These are phyloP conservation scores for Chrysomallon squamiferum DNA, from an alignment of 1,140 invertebrate species.

Conservation along the genomic window DNA sequence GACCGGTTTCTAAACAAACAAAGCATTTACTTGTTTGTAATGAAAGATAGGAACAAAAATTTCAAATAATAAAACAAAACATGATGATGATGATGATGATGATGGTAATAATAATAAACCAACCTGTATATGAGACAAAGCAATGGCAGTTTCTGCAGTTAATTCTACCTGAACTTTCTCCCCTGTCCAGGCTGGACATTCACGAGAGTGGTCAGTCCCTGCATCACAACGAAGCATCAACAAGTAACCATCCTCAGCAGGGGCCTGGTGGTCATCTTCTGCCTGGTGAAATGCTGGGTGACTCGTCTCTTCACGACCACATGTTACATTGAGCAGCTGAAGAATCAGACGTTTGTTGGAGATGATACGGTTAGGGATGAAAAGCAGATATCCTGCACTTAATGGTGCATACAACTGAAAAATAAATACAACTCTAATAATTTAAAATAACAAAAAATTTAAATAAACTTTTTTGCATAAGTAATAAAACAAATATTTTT, in stretches of 20 bases:
- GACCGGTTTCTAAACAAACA: no score
- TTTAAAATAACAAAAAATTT: no score
- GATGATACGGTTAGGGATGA: constrained; percentile 60
- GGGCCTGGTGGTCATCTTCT: constrained; percentile 41
- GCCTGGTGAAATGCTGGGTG: constrained; percentile 18
- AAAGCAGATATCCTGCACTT: constrained; percentile 63
- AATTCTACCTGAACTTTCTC: constrained; percentile 60
- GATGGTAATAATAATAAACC: no score
- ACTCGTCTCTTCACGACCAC: constrained; percentile 54
- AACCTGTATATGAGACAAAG: constrained; percentile 64
- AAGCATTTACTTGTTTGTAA: no score
- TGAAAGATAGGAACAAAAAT: no score
- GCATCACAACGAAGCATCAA: constrained; percentile 58
- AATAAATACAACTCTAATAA: background rate
- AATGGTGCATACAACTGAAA: constrained; percentile 59
- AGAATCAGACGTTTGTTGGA: constrained; percentile 48
- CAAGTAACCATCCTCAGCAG: constrained; percentile 57
- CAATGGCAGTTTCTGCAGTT: constrained; percentile 65
- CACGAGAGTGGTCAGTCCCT: constrained; percentile 24
- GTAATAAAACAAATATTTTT: no score
- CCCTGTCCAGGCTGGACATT: constrained; percentile 58
- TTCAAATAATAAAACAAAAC: no score
- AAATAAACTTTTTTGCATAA: no score
- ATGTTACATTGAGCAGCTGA: constrained; percentile 61
- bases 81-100: no score